phyloP scores from a whole-genome alignment of 2,888 invertebrate genomes.

The Coenonympha arcania region DNA sequence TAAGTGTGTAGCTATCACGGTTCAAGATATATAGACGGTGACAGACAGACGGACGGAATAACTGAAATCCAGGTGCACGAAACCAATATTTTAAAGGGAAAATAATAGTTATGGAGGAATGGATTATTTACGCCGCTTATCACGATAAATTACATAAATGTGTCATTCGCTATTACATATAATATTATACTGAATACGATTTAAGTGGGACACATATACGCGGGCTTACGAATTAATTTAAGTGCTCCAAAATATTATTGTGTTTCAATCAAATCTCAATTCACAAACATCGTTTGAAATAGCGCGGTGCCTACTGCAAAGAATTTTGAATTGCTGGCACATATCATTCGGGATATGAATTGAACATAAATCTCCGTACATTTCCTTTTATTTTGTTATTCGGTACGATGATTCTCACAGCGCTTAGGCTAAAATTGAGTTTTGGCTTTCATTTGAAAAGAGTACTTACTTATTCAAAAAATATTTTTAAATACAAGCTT shows the following conservation, averaged over 20 bases:
- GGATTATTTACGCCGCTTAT: too few relatives aligned
- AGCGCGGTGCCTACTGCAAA: constrained; percentile 12
- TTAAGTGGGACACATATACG: not conserved
- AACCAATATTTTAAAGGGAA: too few relatives aligned
- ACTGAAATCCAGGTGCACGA: too few relatives aligned
- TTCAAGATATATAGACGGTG: too few relatives aligned
- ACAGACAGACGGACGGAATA: too few relatives aligned
- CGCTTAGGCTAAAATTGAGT: constrained; percentile 16
- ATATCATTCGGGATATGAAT: constrained; percentile 19
- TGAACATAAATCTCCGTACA: constrained; percentile 21
- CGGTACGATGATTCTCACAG: constrained; percentile 14
- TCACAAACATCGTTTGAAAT: constrained; percentile 1
- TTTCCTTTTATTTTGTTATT: constrained; percentile 19
- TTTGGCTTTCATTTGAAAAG: constrained; percentile 2
- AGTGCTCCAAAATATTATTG: too few relatives aligned
- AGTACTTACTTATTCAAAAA: too few relatives aligned
- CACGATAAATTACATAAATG: too few relatives aligned
- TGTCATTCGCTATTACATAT: too few relatives aligned
- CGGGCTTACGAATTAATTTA: not conserved
- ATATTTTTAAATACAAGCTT: too few relatives aligned
- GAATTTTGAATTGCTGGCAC: constrained; percentile 18
- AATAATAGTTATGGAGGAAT: too few relatives aligned
- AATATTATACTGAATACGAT: not conserved
- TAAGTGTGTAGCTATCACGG: too few relatives aligned
- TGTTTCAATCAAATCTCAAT: not conserved